Conservation (phyloP, 2,797 vertebrate genomes). For the Oryzias sinensis region DNA sequence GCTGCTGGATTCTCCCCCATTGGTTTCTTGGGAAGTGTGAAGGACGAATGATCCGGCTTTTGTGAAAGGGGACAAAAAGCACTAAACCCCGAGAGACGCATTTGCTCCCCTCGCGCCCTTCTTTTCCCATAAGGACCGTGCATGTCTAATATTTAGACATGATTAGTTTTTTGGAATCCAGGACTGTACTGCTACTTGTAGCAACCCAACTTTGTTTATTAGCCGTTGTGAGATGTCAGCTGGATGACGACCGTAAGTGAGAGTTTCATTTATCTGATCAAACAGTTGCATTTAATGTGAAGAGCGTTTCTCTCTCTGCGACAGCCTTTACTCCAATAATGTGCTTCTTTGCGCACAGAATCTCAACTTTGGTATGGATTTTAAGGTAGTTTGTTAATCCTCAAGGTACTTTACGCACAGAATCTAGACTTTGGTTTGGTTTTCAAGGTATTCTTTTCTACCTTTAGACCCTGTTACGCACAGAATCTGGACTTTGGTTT, state of each 20-base stretch:
- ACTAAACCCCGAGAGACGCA: conserved; percentile 72
- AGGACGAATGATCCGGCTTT: conserved; percentile 80
- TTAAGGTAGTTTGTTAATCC: conserved; percentile 6
- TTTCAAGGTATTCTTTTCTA: conserved; percentile 4
- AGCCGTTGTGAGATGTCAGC: conserved; percentile 87
- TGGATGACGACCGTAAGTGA: conserved; percentile 86
- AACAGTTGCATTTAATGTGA: conserved; percentile 5
- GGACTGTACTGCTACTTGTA: conserved; percentile 90
- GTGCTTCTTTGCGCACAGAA: background rate
- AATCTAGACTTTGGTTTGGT: background rate
- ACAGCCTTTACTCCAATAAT: background rate
- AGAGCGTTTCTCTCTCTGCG: background rate
- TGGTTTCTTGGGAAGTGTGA: conserved; percentile 65
- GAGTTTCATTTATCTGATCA: conserved; percentile 38
- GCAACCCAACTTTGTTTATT: conserved; percentile 85
- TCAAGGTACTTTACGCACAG: conserved; percentile 44
- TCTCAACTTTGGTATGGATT: background rate
- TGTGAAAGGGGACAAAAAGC: conserved; percentile 67
- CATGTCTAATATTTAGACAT: conserved; percentile 94
- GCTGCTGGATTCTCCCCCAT: conserved; percentile 79
- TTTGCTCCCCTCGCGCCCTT: conserved; percentile 66
- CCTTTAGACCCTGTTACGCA: conserved; percentile 45
- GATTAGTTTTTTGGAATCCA: conserved; percentile 87
- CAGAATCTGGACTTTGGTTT: conserved; percentile 1
- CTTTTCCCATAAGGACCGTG: conserved; percentile 77